Percentiles rank a stretch among this genome's conserved stretches.
Conservation (phyloP, 2,113 vertebrate species). For the Murina feae region DNA sequence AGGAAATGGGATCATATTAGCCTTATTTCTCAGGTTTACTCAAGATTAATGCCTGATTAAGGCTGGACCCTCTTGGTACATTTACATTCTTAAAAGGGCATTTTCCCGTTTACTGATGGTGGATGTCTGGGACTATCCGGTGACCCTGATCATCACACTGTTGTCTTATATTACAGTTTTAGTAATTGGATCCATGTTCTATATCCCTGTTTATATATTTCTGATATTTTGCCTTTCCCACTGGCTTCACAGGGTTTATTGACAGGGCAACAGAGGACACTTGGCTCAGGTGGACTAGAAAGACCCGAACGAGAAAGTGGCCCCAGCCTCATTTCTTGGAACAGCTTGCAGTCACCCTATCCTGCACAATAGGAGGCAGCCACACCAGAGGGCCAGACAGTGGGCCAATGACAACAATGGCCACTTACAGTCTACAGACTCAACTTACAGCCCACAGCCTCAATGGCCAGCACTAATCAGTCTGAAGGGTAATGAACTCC, state of each 20-base stretch:
- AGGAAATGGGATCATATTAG: not conserved
- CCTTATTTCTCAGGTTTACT: not conserved
- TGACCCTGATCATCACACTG: not conserved
- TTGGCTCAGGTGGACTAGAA: no score
- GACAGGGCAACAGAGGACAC: no score
- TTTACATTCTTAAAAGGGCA: not conserved
- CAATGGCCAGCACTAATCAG: no score
- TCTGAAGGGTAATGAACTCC: no score
- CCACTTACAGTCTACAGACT: no score
- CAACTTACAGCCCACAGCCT: no score
- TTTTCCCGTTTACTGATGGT: not conserved
- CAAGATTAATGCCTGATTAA: not conserved
- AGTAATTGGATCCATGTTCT: not conserved
- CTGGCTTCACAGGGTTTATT: not conserved
- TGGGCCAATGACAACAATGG: no score
- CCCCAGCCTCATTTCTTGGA: no score
- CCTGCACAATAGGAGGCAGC: no score
- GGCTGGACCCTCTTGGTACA: not conserved
- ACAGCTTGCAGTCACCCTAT: no score
- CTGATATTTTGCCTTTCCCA: not conserved
- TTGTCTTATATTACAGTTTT: not conserved
- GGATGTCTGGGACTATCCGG: not conserved
- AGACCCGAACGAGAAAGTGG: no score
- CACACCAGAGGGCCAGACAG: no score
- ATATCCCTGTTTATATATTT: not conserved